Percentiles rank a stretch among this genome's conserved stretches.
Evolutionary conservation across 1,140 invertebrate species (phyloP).

Genomic region (Cheumatopsyche charites): DNA sequence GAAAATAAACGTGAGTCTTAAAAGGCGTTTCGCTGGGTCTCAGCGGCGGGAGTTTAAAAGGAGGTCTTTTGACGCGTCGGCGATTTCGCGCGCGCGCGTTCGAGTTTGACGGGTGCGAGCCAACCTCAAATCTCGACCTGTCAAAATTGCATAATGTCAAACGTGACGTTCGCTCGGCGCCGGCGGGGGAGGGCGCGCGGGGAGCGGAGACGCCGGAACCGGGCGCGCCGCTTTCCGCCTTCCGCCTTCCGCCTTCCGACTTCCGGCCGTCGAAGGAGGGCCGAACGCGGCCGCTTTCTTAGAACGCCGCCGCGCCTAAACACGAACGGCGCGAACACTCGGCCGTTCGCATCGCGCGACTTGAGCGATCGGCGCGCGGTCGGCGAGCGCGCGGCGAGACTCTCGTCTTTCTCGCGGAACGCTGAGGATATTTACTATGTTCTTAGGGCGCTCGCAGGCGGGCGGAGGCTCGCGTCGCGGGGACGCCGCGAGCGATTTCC

Average conservation of each 20-base stretch:
- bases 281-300: neutral
- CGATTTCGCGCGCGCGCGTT: too few relatives aligned
- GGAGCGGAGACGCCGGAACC: neutral
- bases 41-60: neutral
- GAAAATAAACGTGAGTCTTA: too few relatives aligned
- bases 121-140: neutral
- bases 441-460: too few relatives aligned
- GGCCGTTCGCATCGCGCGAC: neutral
- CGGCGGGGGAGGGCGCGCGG: neutral
- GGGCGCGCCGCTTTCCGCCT: neutral
- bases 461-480: too few relatives aligned
- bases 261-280: neutral
- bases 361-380: neutral
- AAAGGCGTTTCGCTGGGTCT: too few relatives aligned
- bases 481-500: too few relatives aligned
- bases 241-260: too few relatives aligned
- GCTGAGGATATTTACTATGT: too few relatives aligned
- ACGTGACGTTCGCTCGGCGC: neutral
- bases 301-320: neutral
- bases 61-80: neutral
- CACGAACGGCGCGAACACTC: neutral
- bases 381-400: too few relatives aligned
- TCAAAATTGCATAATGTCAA: neutral
- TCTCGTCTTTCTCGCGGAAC: too few relatives aligned
- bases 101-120: too few relatives aligned